A percentile compares a stretch with the other conserved stretches of the same genome.
These are phyloP conservation scores for Drosophila dives DNA, from an alignment of 2,888 invertebrate species.

Conservation along the genomic window DNA sequence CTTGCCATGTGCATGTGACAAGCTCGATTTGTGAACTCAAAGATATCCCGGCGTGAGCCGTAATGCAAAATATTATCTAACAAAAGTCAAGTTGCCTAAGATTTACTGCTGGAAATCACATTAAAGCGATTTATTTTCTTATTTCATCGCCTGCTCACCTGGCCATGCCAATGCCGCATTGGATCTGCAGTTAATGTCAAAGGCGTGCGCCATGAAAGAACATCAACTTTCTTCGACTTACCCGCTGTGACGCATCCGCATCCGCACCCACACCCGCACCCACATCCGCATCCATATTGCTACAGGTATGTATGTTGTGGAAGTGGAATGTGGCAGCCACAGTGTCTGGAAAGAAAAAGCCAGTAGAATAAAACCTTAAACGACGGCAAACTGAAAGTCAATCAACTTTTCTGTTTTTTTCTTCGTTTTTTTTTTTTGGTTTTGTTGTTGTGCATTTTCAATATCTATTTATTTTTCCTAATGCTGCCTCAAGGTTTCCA, in stretches of 20 bases:
- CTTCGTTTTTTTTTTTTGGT: background rate
- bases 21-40: constrained; percentile 71
- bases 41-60: constrained; percentile 77
- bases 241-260: constrained; percentile 85
- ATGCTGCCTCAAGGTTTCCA: constrained; percentile 78
- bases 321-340: constrained; percentile 7
- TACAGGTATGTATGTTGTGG: constrained; percentile 80
- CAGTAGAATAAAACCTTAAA: constrained; percentile 12
- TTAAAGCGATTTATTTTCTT: constrained; percentile 49
- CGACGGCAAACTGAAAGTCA: constrained; percentile 68
- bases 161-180: constrained; percentile 14
- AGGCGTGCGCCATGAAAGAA: constrained; percentile 85
- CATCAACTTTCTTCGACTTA: constrained; percentile 85
- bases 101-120: constrained; percentile 40
- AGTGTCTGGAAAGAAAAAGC: constrained; percentile 59
- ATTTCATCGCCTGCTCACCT: background rate
- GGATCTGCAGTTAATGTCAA: constrained; percentile 83
- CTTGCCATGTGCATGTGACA: constrained; percentile 68
- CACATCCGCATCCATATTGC: constrained; percentile 81
- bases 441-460: constrained; percentile 37
- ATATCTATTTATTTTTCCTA: constrained; percentile 43
- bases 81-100: constrained; percentile 64
- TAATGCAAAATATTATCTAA: constrained; percentile 81
- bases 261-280: constrained; percentile 71
- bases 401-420: constrained; percentile 41